Conservation (phyloP, 2,888 invertebrate species). For the Phyllotreta cruciferae region DNA sequence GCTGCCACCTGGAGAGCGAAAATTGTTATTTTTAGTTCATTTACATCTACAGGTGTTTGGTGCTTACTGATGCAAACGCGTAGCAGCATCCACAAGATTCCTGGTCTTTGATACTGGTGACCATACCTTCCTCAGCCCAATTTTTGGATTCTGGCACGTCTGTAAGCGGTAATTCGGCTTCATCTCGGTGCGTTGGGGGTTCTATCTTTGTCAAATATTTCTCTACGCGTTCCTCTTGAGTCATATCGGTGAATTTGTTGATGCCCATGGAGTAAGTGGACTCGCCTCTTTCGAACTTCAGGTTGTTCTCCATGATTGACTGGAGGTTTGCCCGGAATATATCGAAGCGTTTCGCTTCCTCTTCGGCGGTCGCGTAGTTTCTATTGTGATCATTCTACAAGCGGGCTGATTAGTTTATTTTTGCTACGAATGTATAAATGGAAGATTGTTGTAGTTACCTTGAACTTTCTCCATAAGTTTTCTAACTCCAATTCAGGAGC, state of each 20-base stretch:
- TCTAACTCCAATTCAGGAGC: no score
- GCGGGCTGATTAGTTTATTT: no score
- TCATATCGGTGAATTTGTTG: conserved; percentile 27
- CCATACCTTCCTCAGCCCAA: conserved; percentile 31
- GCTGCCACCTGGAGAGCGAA: conserved; percentile 44
- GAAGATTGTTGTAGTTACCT: no score
- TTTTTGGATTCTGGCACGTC: conserved; percentile 25
- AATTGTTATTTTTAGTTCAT: not conserved
- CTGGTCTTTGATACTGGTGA: conserved; percentile 29
- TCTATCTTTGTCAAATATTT: conserved; percentile 5
- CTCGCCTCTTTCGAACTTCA: not conserved
- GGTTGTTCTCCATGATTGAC: conserved; percentile 27
- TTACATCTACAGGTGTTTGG: not conserved
- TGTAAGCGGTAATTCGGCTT: not conserved
- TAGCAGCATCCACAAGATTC: conserved; percentile 31
- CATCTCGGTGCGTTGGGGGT: not conserved
- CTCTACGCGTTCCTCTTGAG: conserved; percentile 17
- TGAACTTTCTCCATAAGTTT: no score
- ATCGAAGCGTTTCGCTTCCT: conserved; percentile 14
- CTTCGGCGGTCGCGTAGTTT: conserved; percentile 13
- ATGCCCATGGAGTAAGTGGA: conserved; percentile 20
- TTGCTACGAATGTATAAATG: no score
- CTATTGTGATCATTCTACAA: conserved; percentile 12
- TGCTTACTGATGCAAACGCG: conserved; percentile 33
- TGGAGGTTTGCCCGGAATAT: conserved; percentile 23